These are phyloP conservation scores for Campylorhamphus procurvoides DNA, from an alignment of 2,113 vertebrate species.

Conservation along the genomic window DNA sequence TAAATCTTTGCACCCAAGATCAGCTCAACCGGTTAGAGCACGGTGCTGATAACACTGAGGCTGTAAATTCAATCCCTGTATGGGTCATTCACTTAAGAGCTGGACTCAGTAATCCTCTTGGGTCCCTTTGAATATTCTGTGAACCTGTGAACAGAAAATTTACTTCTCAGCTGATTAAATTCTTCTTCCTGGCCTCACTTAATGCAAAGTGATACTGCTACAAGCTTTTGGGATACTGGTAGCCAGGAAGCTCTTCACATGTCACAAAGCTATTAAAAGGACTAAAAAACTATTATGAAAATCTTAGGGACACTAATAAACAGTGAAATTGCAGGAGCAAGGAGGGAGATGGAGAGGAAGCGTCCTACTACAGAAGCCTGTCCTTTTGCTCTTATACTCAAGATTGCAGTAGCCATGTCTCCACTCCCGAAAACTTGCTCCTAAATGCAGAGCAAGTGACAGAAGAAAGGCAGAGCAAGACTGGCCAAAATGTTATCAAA, in stretches of 20 bases:
- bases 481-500: neutral
- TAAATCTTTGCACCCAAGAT: neutral
- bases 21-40: neutral
- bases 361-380: neutral
- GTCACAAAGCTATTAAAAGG: neutral
- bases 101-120: neutral
- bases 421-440: neutral
- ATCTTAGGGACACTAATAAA: neutral
- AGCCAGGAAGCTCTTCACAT: neutral
- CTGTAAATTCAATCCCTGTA: neutral
- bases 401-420: neutral
- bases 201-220: neutral
- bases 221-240: accelerated
- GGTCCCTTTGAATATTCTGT: neutral
- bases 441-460: neutral
- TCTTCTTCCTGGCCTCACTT: neutral
- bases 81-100: neutral
- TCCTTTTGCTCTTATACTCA: neutral
- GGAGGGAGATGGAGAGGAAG: neutral
- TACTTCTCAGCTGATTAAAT: neutral
- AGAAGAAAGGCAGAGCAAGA: neutral
- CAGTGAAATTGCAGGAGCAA: neutral
- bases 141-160: neutral
- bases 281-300: neutral
- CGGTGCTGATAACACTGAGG: neutral